Evolutionary conservation across 2,113 vertebrate genomes (phyloP).

Genomic region (Climacteris rufus): DNA sequence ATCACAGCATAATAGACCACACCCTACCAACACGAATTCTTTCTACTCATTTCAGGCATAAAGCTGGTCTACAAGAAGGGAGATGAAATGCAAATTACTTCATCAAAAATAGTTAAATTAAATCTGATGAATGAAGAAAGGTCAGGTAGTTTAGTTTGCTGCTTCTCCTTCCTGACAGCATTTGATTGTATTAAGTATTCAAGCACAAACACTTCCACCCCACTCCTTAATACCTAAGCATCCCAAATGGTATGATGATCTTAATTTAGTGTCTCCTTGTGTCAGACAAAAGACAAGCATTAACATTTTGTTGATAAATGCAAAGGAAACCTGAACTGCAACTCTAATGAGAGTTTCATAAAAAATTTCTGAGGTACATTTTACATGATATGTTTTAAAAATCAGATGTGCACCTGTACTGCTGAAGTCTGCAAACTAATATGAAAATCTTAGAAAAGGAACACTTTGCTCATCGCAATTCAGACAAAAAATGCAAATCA

Average conservation of each 20-base stretch:
- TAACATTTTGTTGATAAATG: not conserved
- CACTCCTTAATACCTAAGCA: not conserved
- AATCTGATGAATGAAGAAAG: not conserved
- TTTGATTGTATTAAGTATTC: constrained; percentile 32
- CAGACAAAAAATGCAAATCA: not conserved
- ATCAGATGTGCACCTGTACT: not conserved
- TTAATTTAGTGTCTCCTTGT: not conserved
- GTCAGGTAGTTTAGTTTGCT: not conserved
- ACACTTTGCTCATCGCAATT: not conserved
- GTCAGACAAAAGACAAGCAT: not conserved
- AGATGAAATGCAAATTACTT: not conserved
- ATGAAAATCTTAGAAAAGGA: not conserved
- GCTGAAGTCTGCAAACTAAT: not conserved
- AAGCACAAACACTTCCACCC: not conserved
- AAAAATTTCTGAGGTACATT: not conserved
- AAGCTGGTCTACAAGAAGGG: not conserved
- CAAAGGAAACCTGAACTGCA: not conserved
- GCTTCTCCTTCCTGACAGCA: not conserved
- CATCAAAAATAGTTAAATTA: not conserved
- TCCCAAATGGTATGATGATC: not conserved
- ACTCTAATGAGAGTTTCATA: not conserved
- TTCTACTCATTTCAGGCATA: not conserved
- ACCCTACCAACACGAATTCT: not conserved
- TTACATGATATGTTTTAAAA: not conserved
- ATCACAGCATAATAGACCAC: not conserved